phyloP scores from a whole-genome alignment of 2,888 invertebrate species.

The Microchrysa polita region DNA sequence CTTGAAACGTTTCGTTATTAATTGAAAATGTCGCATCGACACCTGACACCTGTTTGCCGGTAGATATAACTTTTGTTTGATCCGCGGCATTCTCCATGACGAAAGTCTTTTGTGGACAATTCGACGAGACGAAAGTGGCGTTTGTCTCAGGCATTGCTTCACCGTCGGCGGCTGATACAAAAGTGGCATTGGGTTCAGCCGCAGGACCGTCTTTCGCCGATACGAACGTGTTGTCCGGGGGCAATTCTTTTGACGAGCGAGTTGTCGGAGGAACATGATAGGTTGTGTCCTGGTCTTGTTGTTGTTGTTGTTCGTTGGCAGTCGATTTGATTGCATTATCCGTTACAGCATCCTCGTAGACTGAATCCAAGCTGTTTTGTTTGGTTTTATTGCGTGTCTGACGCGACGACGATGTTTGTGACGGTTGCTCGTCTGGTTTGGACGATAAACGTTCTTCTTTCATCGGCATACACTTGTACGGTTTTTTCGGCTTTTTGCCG shows the following conservation, averaged over 20 bases:
- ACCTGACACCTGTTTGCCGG: constrained; percentile 41
- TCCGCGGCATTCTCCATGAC: constrained; percentile 9
- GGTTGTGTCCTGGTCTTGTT: background rate
- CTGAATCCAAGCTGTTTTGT: constrained; percentile 55
- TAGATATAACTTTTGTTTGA: constrained; percentile 9
- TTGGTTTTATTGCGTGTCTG: constrained; percentile 14
- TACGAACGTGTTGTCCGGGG: constrained; percentile 49
- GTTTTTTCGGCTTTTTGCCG: constrained; percentile 16
- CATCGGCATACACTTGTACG: constrained; percentile 34
- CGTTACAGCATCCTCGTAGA: constrained; percentile 65
- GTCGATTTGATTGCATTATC: constrained; percentile 9
- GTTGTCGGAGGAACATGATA: background rate
- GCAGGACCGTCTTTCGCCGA: constrained; percentile 48
- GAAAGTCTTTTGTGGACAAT: constrained; percentile 26
- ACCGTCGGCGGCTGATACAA: constrained; percentile 41
- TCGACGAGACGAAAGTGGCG: constrained; percentile 46
- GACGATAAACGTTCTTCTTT: constrained; percentile 24
- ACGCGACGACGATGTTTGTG: constrained; percentile 40
- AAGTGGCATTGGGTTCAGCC: constrained; percentile 50
- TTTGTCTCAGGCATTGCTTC: constrained; percentile 51
- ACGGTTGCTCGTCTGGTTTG: constrained; percentile 29
- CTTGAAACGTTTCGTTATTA: constrained; percentile 52
- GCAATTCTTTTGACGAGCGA: constrained; percentile 10
- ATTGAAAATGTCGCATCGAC: constrained; percentile 54
- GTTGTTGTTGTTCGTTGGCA: background rate